Evolutionary conservation across 2,797 vertebrate genomes (phyloP).

Genomic region (Pseudochaenichthys georgianus): DNA sequence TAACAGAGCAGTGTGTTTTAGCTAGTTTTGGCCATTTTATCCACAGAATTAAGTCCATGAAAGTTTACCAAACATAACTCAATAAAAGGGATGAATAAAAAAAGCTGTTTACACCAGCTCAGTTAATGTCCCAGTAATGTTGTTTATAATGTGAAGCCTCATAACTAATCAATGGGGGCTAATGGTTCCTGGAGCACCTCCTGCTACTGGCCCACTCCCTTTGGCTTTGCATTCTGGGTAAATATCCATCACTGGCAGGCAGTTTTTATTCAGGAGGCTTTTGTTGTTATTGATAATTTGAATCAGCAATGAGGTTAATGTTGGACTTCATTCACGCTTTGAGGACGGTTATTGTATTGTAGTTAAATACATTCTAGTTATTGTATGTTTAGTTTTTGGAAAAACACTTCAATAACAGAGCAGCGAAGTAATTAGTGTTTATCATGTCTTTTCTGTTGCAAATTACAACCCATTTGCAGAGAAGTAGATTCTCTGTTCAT

Average conservation of each 20-base stretch:
- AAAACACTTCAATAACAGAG: conserved; percentile 1
- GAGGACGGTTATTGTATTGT: not conserved
- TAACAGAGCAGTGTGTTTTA: too few species aligned
- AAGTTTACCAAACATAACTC: not conserved
- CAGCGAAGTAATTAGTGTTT: conserved; percentile 11
- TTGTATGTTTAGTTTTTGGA: not conserved
- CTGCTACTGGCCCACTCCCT: conserved; percentile 12
- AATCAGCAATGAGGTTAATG: conserved; percentile 31
- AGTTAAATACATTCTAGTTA: not conserved
- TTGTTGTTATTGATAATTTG: conserved; percentile 43
- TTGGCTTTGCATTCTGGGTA: conserved; percentile 52
- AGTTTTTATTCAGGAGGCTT: not conserved
- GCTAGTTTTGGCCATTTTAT: too few species aligned
- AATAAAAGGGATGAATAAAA: not conserved
- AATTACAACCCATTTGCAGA: not conserved
- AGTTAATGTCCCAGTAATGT: not conserved
- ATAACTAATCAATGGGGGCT: conserved; percentile 34
- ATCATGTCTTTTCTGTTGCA: conserved; percentile 4
- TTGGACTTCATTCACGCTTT: conserved; percentile 19
- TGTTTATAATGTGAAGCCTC: conserved; percentile 17
- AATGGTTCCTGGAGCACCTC: conserved; percentile 51
- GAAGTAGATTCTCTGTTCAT: conserved; percentile 4
- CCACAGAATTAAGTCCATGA: too few species aligned
- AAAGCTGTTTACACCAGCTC: not conserved
- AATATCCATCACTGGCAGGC: conserved; percentile 39